Base-by-base conservation (phyloP, 2,797 vertebrate species). In the Tragelaphus eurycerus region DNA sequence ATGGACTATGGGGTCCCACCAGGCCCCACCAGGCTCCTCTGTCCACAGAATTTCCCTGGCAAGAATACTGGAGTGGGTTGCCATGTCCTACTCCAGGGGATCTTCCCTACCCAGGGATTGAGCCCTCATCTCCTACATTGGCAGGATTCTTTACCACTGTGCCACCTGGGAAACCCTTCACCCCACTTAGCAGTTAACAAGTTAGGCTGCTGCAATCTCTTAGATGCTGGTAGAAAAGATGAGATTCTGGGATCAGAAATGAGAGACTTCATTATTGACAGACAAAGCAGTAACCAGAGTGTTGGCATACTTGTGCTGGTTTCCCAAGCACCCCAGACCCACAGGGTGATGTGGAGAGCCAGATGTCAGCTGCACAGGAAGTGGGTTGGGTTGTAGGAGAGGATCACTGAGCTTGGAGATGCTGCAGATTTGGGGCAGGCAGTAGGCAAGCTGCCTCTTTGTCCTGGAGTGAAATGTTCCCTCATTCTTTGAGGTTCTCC, bases 221-320 rank as follows among this genome's bases (percentile, higher is more conserved):
- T 82, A n/a, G 31, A 23, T 15, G 11, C 79, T 82, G 79, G 19
- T 23, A 54, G 79, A 54, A 34, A 52, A 54, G n/a, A 10, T 1
- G 23, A 79, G 87, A 59, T 55, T 84, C 64, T 10, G 6, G 25
- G 11, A 3, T 54, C 76, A 85, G 86, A 95, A 46, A 93, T 8
- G 15, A 59, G 62, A 19, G 48, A 64, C 27, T 43, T 67, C 21
- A 38, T 48, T 19, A 38, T 29, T 48, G 23, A 59, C 21, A 43
- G 38, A 15, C 46, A 76, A 76, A 64, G 60, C 60, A 76, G 17
- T 11, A 23, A 74, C 15, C 13, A 21, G 62, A 21, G 62, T 57
- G 50, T 23, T 54, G 31, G 59, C 6, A 17, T 46, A 6, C 14
- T 29, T 31, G 46, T 0, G 0, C 38, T 31, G 14, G 59, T 7